Evolutionary conservation across 1,140 invertebrate species (phyloP).

Genomic region (Euura lappo): DNA sequence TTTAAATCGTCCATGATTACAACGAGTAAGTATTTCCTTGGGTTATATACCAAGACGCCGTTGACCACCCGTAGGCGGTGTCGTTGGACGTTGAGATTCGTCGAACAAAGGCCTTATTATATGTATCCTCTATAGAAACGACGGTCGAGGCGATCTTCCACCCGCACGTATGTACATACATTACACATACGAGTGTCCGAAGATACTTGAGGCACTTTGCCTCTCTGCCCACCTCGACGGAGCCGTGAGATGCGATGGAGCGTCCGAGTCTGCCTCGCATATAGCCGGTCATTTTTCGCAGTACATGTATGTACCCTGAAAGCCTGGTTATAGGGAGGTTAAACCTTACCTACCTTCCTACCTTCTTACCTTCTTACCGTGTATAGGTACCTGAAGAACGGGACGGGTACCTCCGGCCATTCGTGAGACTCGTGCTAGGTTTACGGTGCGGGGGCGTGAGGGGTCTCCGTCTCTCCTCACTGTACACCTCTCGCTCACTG

Average conservation of each 20-base stretch:
- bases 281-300: too few species aligned
- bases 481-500: conserved; percentile 9
- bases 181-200: neutral
- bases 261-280: neutral
- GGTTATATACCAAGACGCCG: neutral
- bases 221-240: neutral
- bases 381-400: neutral
- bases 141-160: neutral
- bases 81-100: neutral
- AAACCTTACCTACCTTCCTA: neutral
- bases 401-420: neutral
- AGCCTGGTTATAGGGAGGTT: too few species aligned
- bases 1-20: too few species aligned
- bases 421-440: conserved; percentile 2
- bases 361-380: neutral
- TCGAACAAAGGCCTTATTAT: conserved; percentile 7
- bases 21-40: too few species aligned
- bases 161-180: neutral
- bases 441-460: conserved; percentile 6
- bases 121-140: neutral
- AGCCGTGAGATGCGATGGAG: neutral
- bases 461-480: neutral
- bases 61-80: neutral
- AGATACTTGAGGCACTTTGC: neutral
- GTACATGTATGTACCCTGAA: too few species aligned